A percentile compares a stretch with the other conserved stretches of the same genome.
Evolutionary conservation across 2,797 vertebrate genomes (phyloP).

Genomic region (Acipenser ruthenus): DNA sequence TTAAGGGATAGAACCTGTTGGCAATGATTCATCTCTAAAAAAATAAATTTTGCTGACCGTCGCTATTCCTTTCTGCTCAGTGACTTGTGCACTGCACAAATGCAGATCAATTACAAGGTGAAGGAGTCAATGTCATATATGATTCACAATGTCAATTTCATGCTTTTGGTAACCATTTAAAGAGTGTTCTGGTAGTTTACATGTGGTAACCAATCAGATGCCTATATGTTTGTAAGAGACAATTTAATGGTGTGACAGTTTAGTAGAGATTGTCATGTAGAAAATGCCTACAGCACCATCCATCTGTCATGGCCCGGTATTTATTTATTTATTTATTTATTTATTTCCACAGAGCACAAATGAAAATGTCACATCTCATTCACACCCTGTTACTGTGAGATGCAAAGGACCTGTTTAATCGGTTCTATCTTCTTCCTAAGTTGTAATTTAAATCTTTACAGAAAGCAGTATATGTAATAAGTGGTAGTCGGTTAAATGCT

Average conservation of each 20-base stretch:
- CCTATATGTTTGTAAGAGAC: conserved; percentile 78
- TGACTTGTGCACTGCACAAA: conserved; percentile 52
- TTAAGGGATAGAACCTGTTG: too few species aligned
- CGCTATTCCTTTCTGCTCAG: conserved; percentile 34
- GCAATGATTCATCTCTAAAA: too few species aligned
- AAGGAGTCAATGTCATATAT: conserved; percentile 91
- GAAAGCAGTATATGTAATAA: conserved; percentile 35
- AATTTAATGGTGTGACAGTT: conserved; percentile 95
- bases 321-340: conserved; percentile 93
- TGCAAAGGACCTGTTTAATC: conserved; percentile 59
- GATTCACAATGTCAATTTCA: conserved; percentile 99
- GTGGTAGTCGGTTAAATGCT: conserved; percentile 7
- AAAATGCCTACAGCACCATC: conserved; percentile 61
- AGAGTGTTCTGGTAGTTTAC: conserved; percentile 87
- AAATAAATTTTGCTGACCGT: conserved; percentile 16
- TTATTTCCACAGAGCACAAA: conserved; percentile 62
- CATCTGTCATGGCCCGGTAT: conserved; percentile 84
- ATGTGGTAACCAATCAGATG: conserved; percentile 96
- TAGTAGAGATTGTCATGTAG: conserved; percentile 75
- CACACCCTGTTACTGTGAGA: conserved; percentile 60
- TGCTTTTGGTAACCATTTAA: conserved; percentile 89
- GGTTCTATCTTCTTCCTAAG: neutral
- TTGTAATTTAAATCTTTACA: conserved; percentile 35
- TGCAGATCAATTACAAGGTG: conserved; percentile 91
- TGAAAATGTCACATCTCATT: conserved; percentile 75